Conservation (phyloP, 1,140 invertebrate genomes). For the Zophobas atratus region DNA sequence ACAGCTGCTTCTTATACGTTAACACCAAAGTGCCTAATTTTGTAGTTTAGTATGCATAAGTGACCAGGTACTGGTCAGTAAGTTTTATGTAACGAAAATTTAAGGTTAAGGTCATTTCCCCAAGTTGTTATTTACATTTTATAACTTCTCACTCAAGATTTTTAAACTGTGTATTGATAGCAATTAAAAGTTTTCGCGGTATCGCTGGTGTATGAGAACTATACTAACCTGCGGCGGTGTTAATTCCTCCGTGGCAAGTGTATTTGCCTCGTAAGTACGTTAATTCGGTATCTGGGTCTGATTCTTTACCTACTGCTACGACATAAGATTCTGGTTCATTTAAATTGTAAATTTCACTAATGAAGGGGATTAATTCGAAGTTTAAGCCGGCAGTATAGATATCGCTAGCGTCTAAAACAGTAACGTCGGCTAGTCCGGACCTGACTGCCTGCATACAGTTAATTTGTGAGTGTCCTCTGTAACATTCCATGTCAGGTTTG, state of each 20-base stretch:
- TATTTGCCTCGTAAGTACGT: constrained; percentile 86
- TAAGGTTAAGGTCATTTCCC: too few relatives aligned
- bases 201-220: too few relatives aligned
- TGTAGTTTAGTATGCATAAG: too few relatives aligned
- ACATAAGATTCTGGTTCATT: constrained; percentile 92
- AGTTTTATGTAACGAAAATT: too few relatives aligned
- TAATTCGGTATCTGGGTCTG: constrained; percentile 88
- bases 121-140: too few relatives aligned
- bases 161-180: too few relatives aligned
- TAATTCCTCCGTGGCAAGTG: constrained; percentile 94
- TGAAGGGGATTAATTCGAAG: constrained; percentile 87
- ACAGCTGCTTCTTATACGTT: too few relatives aligned
- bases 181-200: too few relatives aligned
- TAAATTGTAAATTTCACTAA: constrained; percentile 92
- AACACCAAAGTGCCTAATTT: too few relatives aligned
- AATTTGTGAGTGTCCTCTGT: constrained; percentile 87
- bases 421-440: constrained; percentile 87
- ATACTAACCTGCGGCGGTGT: constrained; percentile 68
- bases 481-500: constrained; percentile 91
- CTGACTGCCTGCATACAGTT: constrained; percentile 91
- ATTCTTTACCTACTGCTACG: constrained; percentile 93
- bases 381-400: constrained; percentile 91
- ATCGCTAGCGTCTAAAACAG: constrained; percentile 93
- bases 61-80: too few relatives aligned
- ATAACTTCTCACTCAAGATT: too few relatives aligned